Evolutionary conservation across 2,113 vertebrate species (phyloP), one percentile per base, ranked within the genome.

Genomic region (Echinops telfairi): DNA sequence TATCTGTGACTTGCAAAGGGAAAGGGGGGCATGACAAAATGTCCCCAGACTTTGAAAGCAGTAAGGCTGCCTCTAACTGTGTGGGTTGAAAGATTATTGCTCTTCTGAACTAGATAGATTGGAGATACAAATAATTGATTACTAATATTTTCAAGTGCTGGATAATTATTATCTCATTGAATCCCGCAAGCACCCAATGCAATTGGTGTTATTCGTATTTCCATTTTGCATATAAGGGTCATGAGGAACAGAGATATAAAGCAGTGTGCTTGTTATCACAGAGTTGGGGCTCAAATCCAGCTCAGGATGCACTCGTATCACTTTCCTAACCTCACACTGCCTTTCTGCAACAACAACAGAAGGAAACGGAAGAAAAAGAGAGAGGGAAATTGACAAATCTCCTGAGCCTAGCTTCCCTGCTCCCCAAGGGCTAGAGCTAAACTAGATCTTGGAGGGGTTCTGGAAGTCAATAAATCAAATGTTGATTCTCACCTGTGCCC

Each of bases 101-200:
- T 20, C 40, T 75, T 77, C 27, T 77, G 66, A 91, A 81, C 40
- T 23, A 78, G 22, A 87, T 23, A 78, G 16, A 19, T 6, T 4
- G 10, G n/a, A 87, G 40, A 73, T 89, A 95, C 91, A 80, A 70
- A 73, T 76, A 77, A 83, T 2, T 25, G 58, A 70, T 3, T 90
- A n/a, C 31, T 94, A 88, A 85, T 73, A 88, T 92, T 87, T 38
- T 2, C 19, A 27, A 81, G 64, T 6, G 82, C 27, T 40, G n/a
- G 84, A 33, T 62, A 80, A 77, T n/a, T 14, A 25, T 70, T 57
- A 70, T n/a, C 7, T 84, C 36, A 84, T 33, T 77, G 73, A 83
- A 71, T 33, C 29, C 92, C 75, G 71, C 4, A 73, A 73, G 11
- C 86, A 73, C 10, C 14, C 43, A n/a, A 10, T 73, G 62, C 15